Conservation (phyloP, 1,140 invertebrate genomes). For the Pectinophora gossypiella region DNA sequence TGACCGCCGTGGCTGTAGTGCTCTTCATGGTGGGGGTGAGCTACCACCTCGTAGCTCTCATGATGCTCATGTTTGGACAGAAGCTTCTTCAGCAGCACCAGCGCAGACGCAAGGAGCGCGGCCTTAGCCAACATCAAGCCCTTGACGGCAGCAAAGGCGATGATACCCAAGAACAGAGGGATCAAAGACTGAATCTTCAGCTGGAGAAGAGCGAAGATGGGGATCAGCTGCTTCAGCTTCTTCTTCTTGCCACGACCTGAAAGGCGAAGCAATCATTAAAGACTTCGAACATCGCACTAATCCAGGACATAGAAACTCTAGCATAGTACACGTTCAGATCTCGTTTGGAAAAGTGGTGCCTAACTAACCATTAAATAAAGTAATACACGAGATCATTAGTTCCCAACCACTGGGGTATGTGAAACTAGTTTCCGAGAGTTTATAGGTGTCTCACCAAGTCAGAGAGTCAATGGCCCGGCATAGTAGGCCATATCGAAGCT, state of each 20-base stretch:
- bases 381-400: not conserved
- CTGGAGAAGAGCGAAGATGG: slow-evolving; percentile 84
- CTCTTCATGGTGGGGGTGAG: slow-evolving; percentile 79
- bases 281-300: too few species aligned
- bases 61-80: slow-evolving; percentile 81
- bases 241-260: slow-evolving; percentile 84
- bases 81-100: slow-evolving; percentile 87
- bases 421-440: too few species aligned
- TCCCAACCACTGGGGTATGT: too few species aligned
- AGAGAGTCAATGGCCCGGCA: too few species aligned
- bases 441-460: not conserved
- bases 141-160: slow-evolving; percentile 88
- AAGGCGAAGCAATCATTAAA: slow-evolving; percentile 23
- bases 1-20: slow-evolving; percentile 71
- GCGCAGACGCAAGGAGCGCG: slow-evolving; percentile 83
- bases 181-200: slow-evolving; percentile 87
- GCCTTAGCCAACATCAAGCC: slow-evolving; percentile 88
- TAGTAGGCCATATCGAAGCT: not conserved
- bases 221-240: slow-evolving; percentile 83
- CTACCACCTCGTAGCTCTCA: slow-evolving; percentile 84
- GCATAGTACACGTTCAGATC: too few species aligned
- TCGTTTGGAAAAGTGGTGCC: too few species aligned
- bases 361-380: too few species aligned
- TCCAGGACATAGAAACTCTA: too few species aligned
- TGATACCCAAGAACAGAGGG: slow-evolving; percentile 84